Percentiles rank a stretch among this genome's conserved stretches.
Conservation (phyloP, 2,797 vertebrate genomes). For the Momotus momota region DNA sequence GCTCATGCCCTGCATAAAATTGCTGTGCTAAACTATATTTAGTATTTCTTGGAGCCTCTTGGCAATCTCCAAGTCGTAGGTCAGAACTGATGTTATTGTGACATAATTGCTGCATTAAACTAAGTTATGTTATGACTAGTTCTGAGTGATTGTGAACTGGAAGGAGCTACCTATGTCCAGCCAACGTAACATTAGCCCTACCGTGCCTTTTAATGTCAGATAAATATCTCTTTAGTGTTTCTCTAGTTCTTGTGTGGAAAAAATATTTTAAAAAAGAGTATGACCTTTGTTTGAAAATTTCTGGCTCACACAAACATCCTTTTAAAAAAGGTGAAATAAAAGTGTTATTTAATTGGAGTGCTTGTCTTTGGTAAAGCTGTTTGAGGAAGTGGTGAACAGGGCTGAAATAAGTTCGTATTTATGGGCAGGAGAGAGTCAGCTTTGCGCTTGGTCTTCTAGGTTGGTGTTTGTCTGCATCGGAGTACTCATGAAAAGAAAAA, state of each 20-base stretch:
- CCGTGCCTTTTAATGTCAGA: not conserved
- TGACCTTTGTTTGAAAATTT: not conserved
- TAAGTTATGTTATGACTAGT: not conserved
- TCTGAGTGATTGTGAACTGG: not conserved
- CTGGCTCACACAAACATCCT: not conserved
- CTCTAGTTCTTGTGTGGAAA: not conserved
- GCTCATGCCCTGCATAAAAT: not conserved
- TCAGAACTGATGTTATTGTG: not conserved
- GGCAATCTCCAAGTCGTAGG: not conserved
- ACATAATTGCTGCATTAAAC: not conserved
- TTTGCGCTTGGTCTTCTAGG: not conserved
- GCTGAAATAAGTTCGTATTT: not conserved
- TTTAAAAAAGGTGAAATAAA: not conserved
- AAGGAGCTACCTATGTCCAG: not conserved
- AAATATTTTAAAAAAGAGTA: accelerated
- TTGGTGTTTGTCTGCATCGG: not conserved
- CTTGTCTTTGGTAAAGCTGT: not conserved
- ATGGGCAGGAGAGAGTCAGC: not conserved
- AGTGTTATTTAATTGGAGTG: not conserved
- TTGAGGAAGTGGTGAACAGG: not conserved
- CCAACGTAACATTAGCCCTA: not conserved
- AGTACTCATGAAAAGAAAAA: not conserved
- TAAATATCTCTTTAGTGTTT: not conserved
- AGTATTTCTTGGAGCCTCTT: not conserved
- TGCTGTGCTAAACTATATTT: slow-evolving; percentile 12